These are phyloP conservation scores for Megalonaias nervosa DNA, from an alignment of 1,140 invertebrate genomes.

Conservation along the genomic window DNA sequence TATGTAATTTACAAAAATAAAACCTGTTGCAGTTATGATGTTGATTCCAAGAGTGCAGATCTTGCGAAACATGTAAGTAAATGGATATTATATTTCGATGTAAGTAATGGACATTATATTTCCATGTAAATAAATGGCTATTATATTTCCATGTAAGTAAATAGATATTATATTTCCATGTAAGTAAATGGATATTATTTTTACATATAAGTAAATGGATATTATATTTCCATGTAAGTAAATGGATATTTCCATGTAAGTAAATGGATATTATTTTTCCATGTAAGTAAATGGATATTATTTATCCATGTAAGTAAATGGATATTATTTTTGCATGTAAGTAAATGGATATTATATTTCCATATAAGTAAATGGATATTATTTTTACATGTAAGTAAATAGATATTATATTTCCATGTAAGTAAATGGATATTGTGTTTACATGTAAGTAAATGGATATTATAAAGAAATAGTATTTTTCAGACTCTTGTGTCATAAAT, in stretches of 20 bases:
- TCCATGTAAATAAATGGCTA: too few relatives aligned
- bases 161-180: too few relatives aligned
- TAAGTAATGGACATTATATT: too few relatives aligned
- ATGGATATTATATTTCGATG: too few relatives aligned
- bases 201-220: too few relatives aligned
- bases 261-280: slow-evolving; percentile 24
- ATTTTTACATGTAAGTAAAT: slow-evolving; percentile 59
- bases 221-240: slow-evolving; percentile 28
- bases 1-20: not conserved
- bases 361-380: slow-evolving; percentile 59
- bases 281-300: slow-evolving; percentile 56
- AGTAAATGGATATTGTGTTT: too few relatives aligned
- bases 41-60: slow-evolving; percentile 63
- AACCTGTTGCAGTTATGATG: slow-evolving; percentile 62
- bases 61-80: slow-evolving; percentile 66
- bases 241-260: slow-evolving; percentile 56
- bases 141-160: too few relatives aligned
- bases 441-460: slow-evolving; percentile 60
- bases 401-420: too few relatives aligned
- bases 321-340: slow-evolving; percentile 53
- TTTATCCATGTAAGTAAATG: slow-evolving; percentile 58
- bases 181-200: too few relatives aligned
- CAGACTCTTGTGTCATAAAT: too few relatives aligned
- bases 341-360: slow-evolving; percentile 19
- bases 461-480: too few relatives aligned